Conservation (phyloP, 2,888 invertebrate genomes). For the Bedellia somnulentella region DNA sequence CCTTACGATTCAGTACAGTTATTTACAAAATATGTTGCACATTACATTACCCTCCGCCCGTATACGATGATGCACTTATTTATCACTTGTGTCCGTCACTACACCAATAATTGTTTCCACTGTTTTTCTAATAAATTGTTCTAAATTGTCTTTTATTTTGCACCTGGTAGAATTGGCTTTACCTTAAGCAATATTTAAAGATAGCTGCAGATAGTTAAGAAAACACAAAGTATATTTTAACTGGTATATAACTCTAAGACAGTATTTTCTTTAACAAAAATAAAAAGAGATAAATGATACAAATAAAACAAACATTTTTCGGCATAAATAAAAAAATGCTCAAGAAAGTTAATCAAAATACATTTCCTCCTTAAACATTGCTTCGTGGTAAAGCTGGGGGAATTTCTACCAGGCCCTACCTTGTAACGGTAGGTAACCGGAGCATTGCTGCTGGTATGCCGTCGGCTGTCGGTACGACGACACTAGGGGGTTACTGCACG, state of each 20-base stretch:
- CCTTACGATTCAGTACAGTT: constrained; percentile 39
- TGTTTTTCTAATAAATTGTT: no score
- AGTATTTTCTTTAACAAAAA: no score
- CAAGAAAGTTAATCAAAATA: constrained; percentile 58
- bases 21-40: constrained; percentile 37
- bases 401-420: constrained; percentile 86
- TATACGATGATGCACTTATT: constrained; percentile 16
- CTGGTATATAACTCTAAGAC: no score
- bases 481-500: constrained; percentile 57
- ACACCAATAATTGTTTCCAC: no score
- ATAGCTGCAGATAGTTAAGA: background rate
- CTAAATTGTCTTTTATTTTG: no score
- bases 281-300: no score
- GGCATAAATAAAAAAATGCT: constrained; percentile 35
- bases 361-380: constrained; percentile 64
- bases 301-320: no score
- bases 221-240: no score
- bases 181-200: constrained; percentile 49
- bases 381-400: constrained; percentile 67
- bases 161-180: constrained; percentile 20
- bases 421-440: constrained; percentile 81
- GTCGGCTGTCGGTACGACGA: constrained; percentile 70
- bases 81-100: no score
- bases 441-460: constrained; percentile 81
- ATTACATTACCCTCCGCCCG: constrained; percentile 34